Evolutionary conservation across 2,797 vertebrate genomes (phyloP).

Genomic region (Sebastes cheni): DNA sequence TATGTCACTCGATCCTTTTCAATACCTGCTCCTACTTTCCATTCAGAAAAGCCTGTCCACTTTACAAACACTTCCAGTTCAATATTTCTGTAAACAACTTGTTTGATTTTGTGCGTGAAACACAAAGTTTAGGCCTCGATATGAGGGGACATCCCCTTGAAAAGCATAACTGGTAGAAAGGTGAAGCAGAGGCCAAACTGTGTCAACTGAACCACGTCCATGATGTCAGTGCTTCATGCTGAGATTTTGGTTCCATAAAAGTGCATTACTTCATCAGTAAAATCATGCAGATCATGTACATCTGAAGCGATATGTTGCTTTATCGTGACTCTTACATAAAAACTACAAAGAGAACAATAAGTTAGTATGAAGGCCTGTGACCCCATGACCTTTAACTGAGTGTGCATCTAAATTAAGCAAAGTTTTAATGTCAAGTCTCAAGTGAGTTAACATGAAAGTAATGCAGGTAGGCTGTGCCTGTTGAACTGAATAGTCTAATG

Average conservation of each 20-base stretch:
- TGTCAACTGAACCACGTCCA: conserved; percentile 11
- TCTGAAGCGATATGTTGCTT: background rate
- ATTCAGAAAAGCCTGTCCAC: background rate
- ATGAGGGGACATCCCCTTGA: background rate
- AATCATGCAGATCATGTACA: background rate
- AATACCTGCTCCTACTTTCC: background rate
- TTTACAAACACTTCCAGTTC: background rate
- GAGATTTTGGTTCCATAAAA: background rate
- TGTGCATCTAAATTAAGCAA: background rate
- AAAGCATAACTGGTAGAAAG: conserved; percentile 20
- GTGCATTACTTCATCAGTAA: background rate
- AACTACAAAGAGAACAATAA: conserved; percentile 40
- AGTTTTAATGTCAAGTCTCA: background rate
- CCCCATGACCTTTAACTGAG: conserved; percentile 31
- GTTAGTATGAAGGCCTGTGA: conserved; percentile 24
- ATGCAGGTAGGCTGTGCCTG: background rate
- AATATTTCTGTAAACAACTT: background rate
- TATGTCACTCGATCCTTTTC: conserved; percentile 6
- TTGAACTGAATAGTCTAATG: background rate
- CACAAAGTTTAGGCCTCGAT: background rate
- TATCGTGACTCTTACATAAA: background rate
- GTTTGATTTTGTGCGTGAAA: background rate
- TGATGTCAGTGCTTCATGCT: conserved; percentile 6
- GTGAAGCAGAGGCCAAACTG: conserved; percentile 44
- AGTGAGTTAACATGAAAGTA: background rate